These are phyloP conservation scores for Gambusia holbrooki DNA, from an alignment of 2,113 vertebrate genomes.

Conservation along the genomic window DNA sequence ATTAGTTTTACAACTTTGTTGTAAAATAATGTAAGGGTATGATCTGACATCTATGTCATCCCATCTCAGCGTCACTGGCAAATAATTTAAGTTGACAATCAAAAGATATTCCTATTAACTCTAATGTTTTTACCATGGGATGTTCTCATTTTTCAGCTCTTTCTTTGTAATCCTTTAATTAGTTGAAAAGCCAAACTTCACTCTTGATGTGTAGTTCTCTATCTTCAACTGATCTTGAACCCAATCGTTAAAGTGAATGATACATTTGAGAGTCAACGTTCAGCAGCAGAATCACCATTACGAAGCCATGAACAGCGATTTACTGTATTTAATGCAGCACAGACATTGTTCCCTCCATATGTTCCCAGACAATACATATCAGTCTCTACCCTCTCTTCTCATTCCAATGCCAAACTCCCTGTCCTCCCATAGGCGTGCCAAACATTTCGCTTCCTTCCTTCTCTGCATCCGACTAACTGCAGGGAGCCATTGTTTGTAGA, in stretches of 20 bases:
- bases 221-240: not conserved
- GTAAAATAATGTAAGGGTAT: not conserved
- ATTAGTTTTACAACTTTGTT: not conserved
- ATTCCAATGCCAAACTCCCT: not conserved
- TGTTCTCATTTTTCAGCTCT: not conserved
- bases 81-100: not conserved
- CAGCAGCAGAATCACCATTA: not conserved
- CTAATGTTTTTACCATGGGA: not conserved
- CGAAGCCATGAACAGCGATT: not conserved
- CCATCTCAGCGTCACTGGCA: too few species aligned
- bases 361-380: not conserved
- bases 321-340: not conserved
- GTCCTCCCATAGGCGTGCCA: constrained; percentile 16
- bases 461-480: constrained; percentile 14
- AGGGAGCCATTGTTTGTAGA: constrained; percentile 9
- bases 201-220: not conserved
- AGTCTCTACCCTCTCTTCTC: constrained; percentile 10
- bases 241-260: not conserved
- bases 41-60: not conserved
- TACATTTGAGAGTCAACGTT: not conserved
- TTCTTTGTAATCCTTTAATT: not conserved
- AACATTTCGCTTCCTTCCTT: constrained; percentile 26
- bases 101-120: not conserved
- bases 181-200: not conserved
- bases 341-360: not conserved